These are phyloP conservation scores for Dysmachus trigonus DNA, from an alignment of 2,888 invertebrate species.

Conservation along the genomic window DNA sequence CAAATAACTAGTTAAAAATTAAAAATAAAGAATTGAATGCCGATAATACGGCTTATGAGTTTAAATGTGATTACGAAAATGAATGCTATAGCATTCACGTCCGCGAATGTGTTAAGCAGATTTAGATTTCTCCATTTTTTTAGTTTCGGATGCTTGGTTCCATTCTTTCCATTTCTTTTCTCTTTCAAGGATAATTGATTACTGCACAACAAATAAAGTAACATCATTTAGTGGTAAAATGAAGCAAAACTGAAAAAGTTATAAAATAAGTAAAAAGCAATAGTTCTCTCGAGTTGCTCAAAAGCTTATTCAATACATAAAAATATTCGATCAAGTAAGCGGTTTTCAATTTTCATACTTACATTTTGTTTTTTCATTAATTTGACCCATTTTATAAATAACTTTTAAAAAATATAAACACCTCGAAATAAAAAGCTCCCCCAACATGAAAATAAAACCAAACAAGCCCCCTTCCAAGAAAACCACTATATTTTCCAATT, in stretches of 20 bases:
- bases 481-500: slow-evolving; percentile 26
- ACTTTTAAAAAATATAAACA: neutral
- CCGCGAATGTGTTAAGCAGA: too few species aligned
- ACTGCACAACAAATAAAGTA: neutral
- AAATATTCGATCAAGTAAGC: neutral
- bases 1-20: too few species aligned
- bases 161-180: too few species aligned
- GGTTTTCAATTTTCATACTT: neutral
- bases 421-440: neutral
- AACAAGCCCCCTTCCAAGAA: neutral
- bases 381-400: neutral
- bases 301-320: neutral
- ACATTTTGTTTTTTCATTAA: neutral
- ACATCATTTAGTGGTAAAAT: too few species aligned
- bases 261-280: neutral
- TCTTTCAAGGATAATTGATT: too few species aligned
- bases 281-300: neutral
- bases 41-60: too few species aligned
- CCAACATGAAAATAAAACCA: neutral
- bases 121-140: too few species aligned
- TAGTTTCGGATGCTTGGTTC: too few species aligned
- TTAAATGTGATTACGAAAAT: too few species aligned
- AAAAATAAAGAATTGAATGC: too few species aligned
- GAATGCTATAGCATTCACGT: too few species aligned
- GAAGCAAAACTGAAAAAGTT: neutral